These are phyloP conservation scores for Aphidoletes aphidimyza DNA, from an alignment of 2,888 invertebrate species.

Conservation along the genomic window DNA sequence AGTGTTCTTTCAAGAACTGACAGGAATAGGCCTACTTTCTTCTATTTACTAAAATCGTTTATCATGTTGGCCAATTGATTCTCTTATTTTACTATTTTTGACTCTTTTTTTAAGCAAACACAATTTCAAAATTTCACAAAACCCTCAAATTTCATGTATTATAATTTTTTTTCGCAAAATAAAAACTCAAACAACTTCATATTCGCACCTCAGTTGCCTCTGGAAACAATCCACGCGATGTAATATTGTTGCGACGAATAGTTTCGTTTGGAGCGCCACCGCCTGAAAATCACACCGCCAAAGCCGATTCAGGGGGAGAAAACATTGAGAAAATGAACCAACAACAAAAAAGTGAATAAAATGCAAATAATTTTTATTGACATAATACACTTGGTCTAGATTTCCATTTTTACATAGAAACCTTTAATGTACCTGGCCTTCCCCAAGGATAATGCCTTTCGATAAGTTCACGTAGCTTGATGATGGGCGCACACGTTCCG, in stretches of 20 bases:
- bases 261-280: conserved; percentile 78
- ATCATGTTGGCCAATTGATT: too few species aligned
- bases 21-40: too few species aligned
- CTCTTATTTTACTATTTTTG: too few species aligned
- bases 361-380: conserved; percentile 17
- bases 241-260: conserved; percentile 75
- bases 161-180: not conserved
- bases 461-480: conserved; percentile 74
- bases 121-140: too few species aligned
- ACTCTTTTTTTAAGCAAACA: too few species aligned
- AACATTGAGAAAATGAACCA: too few species aligned
- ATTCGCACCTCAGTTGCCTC: conserved; percentile 69
- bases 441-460: conserved; percentile 84
- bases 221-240: conserved; percentile 74
- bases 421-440: conserved; percentile 69
- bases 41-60: too few species aligned
- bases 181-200: not conserved
- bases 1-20: too few species aligned
- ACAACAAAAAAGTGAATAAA: not conserved
- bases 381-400: conserved; percentile 1
- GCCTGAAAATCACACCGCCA: not conserved
- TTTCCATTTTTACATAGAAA: conserved; percentile 40
- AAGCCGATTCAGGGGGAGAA: too few species aligned
- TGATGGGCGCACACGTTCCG: conserved; percentile 55
- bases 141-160: too few species aligned